Conservation (phyloP, 2,113 vertebrate species). For the Phycodurus eques region DNA sequence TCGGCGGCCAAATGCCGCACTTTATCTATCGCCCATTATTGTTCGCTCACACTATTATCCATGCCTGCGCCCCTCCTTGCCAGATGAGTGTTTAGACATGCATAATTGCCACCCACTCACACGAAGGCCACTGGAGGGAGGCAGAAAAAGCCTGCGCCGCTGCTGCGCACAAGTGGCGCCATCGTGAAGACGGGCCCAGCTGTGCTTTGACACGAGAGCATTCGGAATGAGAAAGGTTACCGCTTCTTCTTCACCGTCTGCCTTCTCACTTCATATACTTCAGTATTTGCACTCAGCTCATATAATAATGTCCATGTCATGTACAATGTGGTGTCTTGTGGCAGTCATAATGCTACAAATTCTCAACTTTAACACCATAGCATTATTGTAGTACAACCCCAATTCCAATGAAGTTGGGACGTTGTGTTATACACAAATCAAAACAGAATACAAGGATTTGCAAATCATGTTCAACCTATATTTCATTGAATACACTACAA, state of each 20-base stretch:
- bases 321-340: neutral
- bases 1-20: neutral
- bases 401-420: too few species aligned
- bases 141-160: constrained; percentile 9
- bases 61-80: constrained; percentile 27
- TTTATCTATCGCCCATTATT: constrained; percentile 36
- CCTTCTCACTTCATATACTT: neutral
- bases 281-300: neutral
- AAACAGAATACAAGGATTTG: too few species aligned
- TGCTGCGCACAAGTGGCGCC: constrained; percentile 8
- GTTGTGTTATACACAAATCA: too few species aligned
- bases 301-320: neutral
- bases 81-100: constrained; percentile 21
- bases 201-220: constrained; percentile 42
- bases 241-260: constrained; percentile 35
- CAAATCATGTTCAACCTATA: too few species aligned
- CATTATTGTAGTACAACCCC: too few species aligned
- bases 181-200: constrained; percentile 34
- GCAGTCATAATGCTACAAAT: too few species aligned
- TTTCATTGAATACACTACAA: too few species aligned
- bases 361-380: too few species aligned
- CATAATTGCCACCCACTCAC: neutral
- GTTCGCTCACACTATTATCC: constrained; percentile 57
- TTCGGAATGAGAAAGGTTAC: constrained; percentile 31
- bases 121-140: constrained; percentile 7